A percentile compares a stretch with the other conserved stretches of the same genome.
Conservation (phyloP, 2,797 vertebrate species). For the Halcyon smyrnensis region DNA sequence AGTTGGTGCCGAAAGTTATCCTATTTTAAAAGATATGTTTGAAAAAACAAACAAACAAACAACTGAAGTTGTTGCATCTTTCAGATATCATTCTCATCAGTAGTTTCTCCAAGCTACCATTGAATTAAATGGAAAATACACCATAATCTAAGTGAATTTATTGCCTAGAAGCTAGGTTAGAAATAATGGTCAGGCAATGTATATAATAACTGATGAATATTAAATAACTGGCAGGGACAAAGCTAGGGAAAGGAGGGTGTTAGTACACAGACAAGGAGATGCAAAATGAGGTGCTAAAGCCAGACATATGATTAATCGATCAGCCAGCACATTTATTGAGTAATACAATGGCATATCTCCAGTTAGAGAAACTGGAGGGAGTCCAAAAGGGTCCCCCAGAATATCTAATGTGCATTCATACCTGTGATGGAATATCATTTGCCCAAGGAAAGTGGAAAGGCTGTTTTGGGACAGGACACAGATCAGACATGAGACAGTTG, state of each 20-base stretch:
- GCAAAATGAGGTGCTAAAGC: neutral
- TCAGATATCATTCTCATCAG: neutral
- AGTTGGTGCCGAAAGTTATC: neutral
- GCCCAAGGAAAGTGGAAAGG: neutral
- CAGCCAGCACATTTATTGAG: neutral
- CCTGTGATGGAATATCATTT: neutral
- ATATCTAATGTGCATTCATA: neutral
- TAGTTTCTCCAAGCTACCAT: neutral
- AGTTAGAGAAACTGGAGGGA: neutral
- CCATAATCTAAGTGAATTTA: neutral
- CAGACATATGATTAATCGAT: neutral
- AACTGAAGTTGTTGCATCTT: rapidly evolving
- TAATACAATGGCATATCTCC: neutral
- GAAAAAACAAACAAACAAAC: neutral
- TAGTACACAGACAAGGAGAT: neutral
- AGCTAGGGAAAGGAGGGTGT: neutral
- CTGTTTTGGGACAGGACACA: neutral
- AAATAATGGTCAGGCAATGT: neutral
- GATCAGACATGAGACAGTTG: neutral
- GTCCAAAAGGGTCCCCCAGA: neutral
- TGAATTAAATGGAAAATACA: neutral
- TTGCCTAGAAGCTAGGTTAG: neutral
- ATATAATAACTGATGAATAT: neutral
- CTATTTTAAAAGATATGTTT: neutral
- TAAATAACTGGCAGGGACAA: neutral